Conservation (phyloP, 2,888 invertebrate genomes). For the Sarcophaga carnaria region DNA sequence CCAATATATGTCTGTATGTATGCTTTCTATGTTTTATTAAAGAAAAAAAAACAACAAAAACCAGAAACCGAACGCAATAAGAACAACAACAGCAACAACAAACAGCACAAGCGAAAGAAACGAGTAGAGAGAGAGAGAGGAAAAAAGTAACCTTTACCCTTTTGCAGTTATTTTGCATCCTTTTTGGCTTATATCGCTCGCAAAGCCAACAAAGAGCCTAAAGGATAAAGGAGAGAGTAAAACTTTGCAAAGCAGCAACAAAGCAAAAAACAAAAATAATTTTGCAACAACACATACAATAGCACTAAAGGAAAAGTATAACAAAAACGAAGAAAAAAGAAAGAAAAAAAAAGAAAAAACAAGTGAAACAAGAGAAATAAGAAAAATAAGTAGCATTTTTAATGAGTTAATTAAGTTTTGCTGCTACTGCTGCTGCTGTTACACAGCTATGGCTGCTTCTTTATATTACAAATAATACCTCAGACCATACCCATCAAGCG, state of each 20-base stretch:
- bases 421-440: conserved; percentile 59
- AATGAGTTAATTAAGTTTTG: conserved; percentile 81
- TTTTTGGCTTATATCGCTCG: conserved; percentile 52
- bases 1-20: not conserved
- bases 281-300: no score
- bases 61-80: no score
- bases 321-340: no score
- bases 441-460: conserved; percentile 1
- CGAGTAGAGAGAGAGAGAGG: not conserved
- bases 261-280: not conserved
- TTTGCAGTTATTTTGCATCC: conserved; percentile 54
- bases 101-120: not conserved
- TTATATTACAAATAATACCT: not conserved
- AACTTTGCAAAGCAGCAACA: conserved; percentile 1
- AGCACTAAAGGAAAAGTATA: no score
- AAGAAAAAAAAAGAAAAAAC: no score
- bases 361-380: not conserved
- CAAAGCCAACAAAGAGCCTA: conserved; percentile 7
- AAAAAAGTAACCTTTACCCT: conserved; percentile 53
- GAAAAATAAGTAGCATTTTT: conserved; percentile 72
- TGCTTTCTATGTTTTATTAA: conserved; percentile 23
- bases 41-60: not conserved
- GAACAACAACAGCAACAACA: no score
- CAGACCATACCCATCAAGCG: not conserved
- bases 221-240: conserved; percentile 31